phyloP scores from a whole-genome alignment of 2,113 vertebrate species.

The Sceloporus undulatus region DNA sequence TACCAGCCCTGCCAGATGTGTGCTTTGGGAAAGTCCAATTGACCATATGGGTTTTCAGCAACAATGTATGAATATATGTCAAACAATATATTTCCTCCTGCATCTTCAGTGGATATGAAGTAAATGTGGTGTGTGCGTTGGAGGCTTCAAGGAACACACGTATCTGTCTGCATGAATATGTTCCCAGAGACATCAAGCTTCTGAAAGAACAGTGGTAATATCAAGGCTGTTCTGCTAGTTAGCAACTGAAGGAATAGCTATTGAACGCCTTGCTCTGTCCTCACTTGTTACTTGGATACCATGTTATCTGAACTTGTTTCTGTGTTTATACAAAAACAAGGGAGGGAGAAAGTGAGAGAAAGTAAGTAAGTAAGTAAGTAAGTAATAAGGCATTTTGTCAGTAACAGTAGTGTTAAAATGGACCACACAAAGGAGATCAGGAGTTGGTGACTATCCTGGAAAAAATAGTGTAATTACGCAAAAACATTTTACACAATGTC shows the following conservation, averaged over 20 bases:
- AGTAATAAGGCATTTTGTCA: too few species aligned
- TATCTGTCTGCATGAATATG: neutral
- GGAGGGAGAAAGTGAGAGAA: neutral
- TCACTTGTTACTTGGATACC: slow-evolving; percentile 75
- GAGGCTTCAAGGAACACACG: neutral
- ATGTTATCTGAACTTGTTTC: slow-evolving; percentile 62
- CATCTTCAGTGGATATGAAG: neutral
- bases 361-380: too few species aligned
- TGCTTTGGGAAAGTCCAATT: too few species aligned
- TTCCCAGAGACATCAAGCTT: slow-evolving; percentile 18
- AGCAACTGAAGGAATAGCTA: slow-evolving; percentile 62
- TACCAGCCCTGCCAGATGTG: neutral
- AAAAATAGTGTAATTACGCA: too few species aligned
- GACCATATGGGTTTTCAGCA: neutral
- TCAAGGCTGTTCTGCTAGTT: slow-evolving; percentile 56
- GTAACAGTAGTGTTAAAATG: too few species aligned
- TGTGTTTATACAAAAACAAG: slow-evolving; percentile 23
- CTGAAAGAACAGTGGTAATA: slow-evolving; percentile 18
- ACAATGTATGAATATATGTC: too few species aligned
- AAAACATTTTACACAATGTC: too few species aligned
- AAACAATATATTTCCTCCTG: neutral
- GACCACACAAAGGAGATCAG: too few species aligned
- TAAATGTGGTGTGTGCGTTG: neutral
- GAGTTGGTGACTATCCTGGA: too few species aligned
- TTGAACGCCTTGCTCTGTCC: slow-evolving; percentile 62